phyloP scores from a whole-genome alignment of 2,888 invertebrate genomes.

The Morinoia aosen region DNA sequence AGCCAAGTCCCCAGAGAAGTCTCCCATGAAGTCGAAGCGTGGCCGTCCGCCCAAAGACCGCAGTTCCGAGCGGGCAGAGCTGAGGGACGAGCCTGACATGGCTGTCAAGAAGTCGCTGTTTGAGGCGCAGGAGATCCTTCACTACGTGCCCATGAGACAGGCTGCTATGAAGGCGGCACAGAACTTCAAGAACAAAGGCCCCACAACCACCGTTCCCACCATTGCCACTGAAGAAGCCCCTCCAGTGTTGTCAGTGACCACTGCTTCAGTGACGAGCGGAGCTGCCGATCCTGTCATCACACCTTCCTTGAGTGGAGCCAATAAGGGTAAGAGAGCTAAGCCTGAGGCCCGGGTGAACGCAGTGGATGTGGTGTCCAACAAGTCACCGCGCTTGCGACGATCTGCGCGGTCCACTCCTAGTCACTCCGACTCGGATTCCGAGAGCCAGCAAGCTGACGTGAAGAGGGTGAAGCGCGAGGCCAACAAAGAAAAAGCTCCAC shows the following conservation, averaged over 20 bases:
- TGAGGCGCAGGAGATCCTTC: constrained; percentile 82
- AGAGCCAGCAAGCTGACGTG: constrained; percentile 24
- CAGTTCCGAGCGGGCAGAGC: constrained; percentile 45
- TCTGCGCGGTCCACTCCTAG: constrained; percentile 35
- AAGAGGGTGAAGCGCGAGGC: constrained; percentile 28
- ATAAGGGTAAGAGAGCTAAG: constrained; percentile 41
- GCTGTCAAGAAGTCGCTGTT: constrained; percentile 70
- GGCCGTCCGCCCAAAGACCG: constrained; percentile 55
- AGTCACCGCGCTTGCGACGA: constrained; percentile 22
- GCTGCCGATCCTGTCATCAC: neutral
- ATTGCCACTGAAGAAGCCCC: constrained; percentile 18
- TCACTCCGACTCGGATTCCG: constrained; percentile 57
- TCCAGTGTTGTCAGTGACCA: neutral
- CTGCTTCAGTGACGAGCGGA: neutral
- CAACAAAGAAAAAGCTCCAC: neutral
- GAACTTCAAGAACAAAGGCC: constrained; percentile 71
- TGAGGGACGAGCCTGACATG: constrained; percentile 53
- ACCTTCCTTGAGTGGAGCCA: constrained; percentile 26
- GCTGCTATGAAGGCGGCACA: constrained; percentile 93
- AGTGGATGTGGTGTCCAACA: neutral
- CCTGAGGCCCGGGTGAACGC: neutral
- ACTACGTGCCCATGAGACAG: constrained; percentile 84
- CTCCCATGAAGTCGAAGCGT: constrained; percentile 56
- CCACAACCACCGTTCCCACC: constrained; percentile 42
- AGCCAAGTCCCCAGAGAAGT: constrained; percentile 57